Conservation (phyloP, 30 jellyfish, hydroid and myxozoan genomes). For the Aurelia sp. region DNA sequence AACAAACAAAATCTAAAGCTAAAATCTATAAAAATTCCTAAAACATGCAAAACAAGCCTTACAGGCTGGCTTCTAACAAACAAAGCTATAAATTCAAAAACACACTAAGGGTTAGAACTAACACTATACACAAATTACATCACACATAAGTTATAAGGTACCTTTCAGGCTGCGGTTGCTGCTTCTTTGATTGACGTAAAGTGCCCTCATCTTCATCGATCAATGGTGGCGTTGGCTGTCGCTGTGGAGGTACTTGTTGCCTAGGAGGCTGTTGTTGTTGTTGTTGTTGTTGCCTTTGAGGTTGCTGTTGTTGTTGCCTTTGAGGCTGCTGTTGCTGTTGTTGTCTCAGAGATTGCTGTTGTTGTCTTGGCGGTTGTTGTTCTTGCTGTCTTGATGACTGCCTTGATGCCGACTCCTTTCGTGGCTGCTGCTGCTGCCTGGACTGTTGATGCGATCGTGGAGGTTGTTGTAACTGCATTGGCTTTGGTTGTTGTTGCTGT, state of each 20-base stretch:
- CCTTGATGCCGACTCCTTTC: conserved; percentile 3
- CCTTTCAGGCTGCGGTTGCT: conserved; percentile 12
- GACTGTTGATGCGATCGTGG: conserved; percentile 9
- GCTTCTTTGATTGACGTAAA: conserved; percentile 20
- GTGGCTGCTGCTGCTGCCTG: conserved; percentile 6
- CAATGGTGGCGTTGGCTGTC: conserved; percentile 1
- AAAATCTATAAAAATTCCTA: too few species aligned
- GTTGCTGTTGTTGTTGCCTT: background rate
- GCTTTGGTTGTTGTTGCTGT: conserved; percentile 8
- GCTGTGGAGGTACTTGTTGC: conserved; percentile 22
- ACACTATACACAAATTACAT: background rate
- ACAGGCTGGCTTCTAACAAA: too few species aligned
- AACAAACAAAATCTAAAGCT: too few species aligned
- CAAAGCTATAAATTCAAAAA: too few species aligned
- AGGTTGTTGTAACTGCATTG: conserved; percentile 1
- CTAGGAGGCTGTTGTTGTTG: background rate
- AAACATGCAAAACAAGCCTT: too few species aligned
- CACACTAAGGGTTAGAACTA: too few species aligned
- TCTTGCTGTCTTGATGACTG: background rate
- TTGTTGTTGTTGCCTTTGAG: background rate
- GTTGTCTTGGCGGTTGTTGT: background rate
- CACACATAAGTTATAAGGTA: conserved; percentile 11
- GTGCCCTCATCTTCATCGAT: conserved; percentile 28
- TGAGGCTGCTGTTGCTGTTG: conserved; percentile 3
- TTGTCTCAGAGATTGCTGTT: background rate